Base-by-base conservation (phyloP, 2,888 invertebrate species). In the Drosophila kanekoi region DNA sequence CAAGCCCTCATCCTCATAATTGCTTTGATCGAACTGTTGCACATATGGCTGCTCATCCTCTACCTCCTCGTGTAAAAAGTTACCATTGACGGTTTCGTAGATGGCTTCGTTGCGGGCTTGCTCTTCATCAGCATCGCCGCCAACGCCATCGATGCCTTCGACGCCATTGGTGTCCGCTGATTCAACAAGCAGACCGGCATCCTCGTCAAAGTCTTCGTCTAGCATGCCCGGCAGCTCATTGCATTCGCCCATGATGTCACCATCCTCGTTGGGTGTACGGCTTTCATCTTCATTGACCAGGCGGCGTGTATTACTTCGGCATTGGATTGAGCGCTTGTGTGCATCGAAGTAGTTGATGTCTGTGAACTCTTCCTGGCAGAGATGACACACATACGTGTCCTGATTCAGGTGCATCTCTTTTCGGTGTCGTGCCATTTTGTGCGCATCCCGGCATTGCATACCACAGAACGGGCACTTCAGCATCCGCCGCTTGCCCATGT, bases 311-410 rank as follows among this genome's bases (percentile, higher is more conserved):
- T 91, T 91, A 51, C 90, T 91, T 32, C 91, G 90, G 51, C 91
- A 91, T 61, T 91, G 91, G 56, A 91, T 91, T 1, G 91, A 91
- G 3, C 91, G 82, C 59, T 91, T 91, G 61, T 91, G 91, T 0
- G 91, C 91, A 74, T 91, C 91, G 13, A 91, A 91, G 20, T 90
- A 91, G 48, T 89, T 90, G 4, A 91, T 91, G 33, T 91, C 90
- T 1, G 90, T 91, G 57, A 91, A 91, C 64, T 91, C 91, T 61
- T 91, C 91, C 54, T 89, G 83, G 48, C 91, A 91, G 53, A 91
- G 61, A 16, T 84, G 75, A 23, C 91, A 91, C 35, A 88, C 77
- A 45, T 81, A 91, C 6, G 89, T 73, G 6, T 81, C 87, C 58
- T 91, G 90, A 41, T 89, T 89, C 9, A 91, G 73, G 72, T 91